Evolutionary conservation across 2,888 invertebrate species (phyloP), one percentile per base, ranked within the genome.

Genomic region (Andrena hattorfiana): DNA sequence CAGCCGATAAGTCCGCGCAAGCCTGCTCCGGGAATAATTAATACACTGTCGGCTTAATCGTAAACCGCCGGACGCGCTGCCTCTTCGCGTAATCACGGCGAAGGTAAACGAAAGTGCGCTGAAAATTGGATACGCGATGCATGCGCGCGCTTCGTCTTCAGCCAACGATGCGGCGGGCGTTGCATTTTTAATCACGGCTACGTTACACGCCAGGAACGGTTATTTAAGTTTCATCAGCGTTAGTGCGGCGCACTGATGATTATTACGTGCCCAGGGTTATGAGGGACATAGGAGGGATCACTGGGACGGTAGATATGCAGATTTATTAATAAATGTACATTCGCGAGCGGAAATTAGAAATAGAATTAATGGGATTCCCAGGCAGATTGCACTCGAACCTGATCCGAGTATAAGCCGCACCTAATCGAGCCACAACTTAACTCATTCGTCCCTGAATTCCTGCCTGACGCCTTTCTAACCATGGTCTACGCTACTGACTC

Each of bases 1-100:
- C 63, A 69, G 49, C 67, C 77, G 78, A 76, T 75, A 75, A 82
- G 82, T 60, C 71, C 42, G 71, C 66, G 68, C 73, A 60, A 42
- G 68, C 7, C 35, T 51, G 73, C 7, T 6, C n/a, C 20, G 48
- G 66, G 75, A 81, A 78, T 81, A 81, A 85, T 85, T 85, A 85
- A 78, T 84, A 81, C 69, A 68, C 75, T 54, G 35, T 20, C 54
- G 69, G 77, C 56, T 84, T 70, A 77, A 71, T 83, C 71, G 68
- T 54, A 51, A 71, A 63, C 73, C 51, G 13, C 56, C 54, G 35
- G 59, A 42, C 30, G 35, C 32, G 54, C 54, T 23, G 48, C 48
- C 51, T 6, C 28, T 23, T 77, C 49, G 30, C 48, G 74, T 75
- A 75, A 81, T 76, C 76, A 48, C 68, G 63, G 3, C 26, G 51